Conservation (phyloP, 2,797 vertebrate genomes). For the Florisuga fusca region DNA sequence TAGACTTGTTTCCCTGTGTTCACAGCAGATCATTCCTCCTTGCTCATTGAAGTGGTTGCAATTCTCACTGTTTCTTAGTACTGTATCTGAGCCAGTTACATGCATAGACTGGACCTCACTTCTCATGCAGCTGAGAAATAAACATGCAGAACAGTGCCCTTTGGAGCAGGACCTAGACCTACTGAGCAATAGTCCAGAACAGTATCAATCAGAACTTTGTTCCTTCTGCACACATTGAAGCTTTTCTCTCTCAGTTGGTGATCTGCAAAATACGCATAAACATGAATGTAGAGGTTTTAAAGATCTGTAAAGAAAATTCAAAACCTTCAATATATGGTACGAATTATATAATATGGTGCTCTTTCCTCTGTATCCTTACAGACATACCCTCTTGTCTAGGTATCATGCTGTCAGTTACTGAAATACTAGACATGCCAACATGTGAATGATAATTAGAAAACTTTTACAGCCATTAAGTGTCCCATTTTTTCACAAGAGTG, state of each 20-base stretch:
- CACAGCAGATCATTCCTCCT: neutral
- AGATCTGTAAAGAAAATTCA: neutral
- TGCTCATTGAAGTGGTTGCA: neutral
- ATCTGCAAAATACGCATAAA: neutral
- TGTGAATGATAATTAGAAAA: constrained; percentile 6
- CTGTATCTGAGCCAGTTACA: neutral
- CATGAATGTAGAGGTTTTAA: neutral
- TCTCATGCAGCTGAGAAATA: neutral
- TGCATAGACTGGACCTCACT: neutral
- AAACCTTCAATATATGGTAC: neutral
- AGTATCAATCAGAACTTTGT: neutral
- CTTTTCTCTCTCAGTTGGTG: neutral
- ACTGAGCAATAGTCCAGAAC: neutral
- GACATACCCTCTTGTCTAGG: neutral
- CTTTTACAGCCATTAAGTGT: neutral
- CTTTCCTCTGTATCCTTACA: neutral
- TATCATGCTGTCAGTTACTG: neutral
- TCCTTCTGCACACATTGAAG: neutral
- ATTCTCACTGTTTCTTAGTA: neutral
- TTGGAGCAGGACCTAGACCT: neutral
- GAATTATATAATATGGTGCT: neutral
- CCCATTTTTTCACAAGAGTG: neutral
- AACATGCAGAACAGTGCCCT: neutral
- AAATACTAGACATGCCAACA: neutral
- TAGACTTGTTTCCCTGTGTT: neutral